Conservation (phyloP, 2,888 invertebrate genomes). For the Pachymerium ferrugineum region DNA sequence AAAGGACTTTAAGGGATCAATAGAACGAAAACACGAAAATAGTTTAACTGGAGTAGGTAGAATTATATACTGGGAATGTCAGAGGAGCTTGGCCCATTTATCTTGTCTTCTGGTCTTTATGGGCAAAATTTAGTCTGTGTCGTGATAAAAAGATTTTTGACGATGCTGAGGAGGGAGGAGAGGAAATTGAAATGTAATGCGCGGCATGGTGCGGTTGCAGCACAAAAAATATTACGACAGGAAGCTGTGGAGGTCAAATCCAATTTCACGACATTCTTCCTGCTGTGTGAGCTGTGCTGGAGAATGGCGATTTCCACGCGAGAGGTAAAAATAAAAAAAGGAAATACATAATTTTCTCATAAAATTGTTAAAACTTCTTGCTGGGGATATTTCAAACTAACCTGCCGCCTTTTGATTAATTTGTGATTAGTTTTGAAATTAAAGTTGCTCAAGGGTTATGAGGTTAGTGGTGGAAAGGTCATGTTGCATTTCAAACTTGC, state of each 20-base stretch:
- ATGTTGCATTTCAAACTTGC: not conserved
- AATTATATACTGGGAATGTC: not conserved
- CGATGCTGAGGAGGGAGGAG: not conserved
- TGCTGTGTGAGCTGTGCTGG: not conserved
- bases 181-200: conserved; percentile 4
- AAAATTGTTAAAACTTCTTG: not conserved
- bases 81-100: not conserved
- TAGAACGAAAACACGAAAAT: too few species aligned
- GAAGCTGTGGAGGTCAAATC: not conserved
- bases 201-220: conserved; percentile 1
- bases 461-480: too few species aligned
- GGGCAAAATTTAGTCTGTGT: not conserved
- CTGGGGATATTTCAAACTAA: not conserved
- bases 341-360: not conserved
- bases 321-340: too few species aligned
- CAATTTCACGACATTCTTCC: conserved; percentile 3
- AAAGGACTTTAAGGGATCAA: too few species aligned
- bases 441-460: not conserved
- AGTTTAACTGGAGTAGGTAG: too few species aligned
- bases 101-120: conserved; percentile 8
- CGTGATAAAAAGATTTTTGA: not conserved
- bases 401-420: not conserved
- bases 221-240: not conserved
- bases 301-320: not conserved
- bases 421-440: not conserved